phyloP scores from a whole-genome alignment of 2,888 invertebrate species.

The Stomorhina lunata region DNA sequence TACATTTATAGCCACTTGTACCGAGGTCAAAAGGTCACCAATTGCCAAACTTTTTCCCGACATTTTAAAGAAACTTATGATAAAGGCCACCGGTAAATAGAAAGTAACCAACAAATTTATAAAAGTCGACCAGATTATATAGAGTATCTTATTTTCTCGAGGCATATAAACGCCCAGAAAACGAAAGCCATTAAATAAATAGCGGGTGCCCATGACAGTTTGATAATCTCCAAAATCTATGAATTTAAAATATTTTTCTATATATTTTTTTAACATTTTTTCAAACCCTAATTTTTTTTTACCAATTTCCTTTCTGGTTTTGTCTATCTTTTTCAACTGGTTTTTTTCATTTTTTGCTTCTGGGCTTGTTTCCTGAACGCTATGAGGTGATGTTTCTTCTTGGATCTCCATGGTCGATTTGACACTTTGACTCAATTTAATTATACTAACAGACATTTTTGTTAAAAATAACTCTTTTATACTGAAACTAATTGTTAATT shows the following conservation, averaged over 20 bases:
- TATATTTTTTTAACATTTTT: no score
- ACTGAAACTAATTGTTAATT: no score
- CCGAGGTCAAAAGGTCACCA: constrained; percentile 64
- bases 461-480: no score
- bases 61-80: constrained; percentile 59
- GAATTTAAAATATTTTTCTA: background rate
- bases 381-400: no score
- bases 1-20: constrained; percentile 68
- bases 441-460: no score
- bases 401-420: no score
- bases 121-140: constrained; percentile 59
- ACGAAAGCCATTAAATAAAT: constrained; percentile 62
- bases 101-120: constrained; percentile 60
- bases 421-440: no score
- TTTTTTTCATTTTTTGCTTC: no score
- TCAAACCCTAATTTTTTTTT: no score
- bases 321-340: no score
- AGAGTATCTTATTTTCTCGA: constrained; percentile 26
- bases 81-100: constrained; percentile 64
- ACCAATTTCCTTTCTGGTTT: no score
- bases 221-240: background rate
- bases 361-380: no score
- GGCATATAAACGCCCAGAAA: constrained; percentile 67
- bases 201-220: constrained; percentile 24
- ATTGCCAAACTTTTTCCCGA: constrained; percentile 61